Evolutionary conservation across 1,140 invertebrate genomes (phyloP).

Genomic region (Armadillidium nasatum): DNA sequence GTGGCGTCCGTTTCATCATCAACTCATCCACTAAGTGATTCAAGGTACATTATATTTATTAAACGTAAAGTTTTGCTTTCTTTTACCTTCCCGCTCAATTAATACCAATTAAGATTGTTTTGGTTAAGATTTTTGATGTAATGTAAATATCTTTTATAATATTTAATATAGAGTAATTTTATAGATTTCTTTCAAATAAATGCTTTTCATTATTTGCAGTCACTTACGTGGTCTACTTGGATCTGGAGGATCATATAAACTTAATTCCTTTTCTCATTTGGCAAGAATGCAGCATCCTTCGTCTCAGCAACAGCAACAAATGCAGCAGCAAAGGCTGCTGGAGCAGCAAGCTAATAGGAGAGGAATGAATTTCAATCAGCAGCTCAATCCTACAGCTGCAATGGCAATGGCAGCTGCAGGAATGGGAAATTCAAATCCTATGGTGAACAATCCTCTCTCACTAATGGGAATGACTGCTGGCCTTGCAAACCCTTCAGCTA

Average conservation of each 20-base stretch:
- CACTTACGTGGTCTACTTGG: slow-evolving; percentile 40
- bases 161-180: too few relatives aligned
- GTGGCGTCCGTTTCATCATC: slow-evolving; percentile 42
- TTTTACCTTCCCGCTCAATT: too few relatives aligned
- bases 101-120: background rate
- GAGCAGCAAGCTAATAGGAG: slow-evolving; percentile 21
- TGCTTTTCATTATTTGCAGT: slow-evolving; percentile 26
- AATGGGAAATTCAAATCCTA: slow-evolving; percentile 21
- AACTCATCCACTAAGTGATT: slow-evolving; percentile 38
- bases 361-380: slow-evolving; percentile 7
- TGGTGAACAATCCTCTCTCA: slow-evolving; percentile 21
- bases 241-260: slow-evolving; percentile 42
- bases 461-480: slow-evolving; percentile 34
- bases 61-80: too few relatives aligned
- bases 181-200: background rate
- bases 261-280: slow-evolving; percentile 42
- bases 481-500: slow-evolving; percentile 25
- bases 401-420: slow-evolving; percentile 27
- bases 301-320: slow-evolving; percentile 36
- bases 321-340: slow-evolving; percentile 34
- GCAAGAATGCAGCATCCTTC: slow-evolving; percentile 33
- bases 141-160: too few relatives aligned
- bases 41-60: background rate
- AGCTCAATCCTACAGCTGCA: background rate
- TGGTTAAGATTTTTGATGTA: background rate